A percentile compares a stretch with the other conserved stretches of the same genome.
Evolutionary conservation across 2,888 invertebrate species (phyloP).

Genomic region (Nephrocerus scutellatus): DNA sequence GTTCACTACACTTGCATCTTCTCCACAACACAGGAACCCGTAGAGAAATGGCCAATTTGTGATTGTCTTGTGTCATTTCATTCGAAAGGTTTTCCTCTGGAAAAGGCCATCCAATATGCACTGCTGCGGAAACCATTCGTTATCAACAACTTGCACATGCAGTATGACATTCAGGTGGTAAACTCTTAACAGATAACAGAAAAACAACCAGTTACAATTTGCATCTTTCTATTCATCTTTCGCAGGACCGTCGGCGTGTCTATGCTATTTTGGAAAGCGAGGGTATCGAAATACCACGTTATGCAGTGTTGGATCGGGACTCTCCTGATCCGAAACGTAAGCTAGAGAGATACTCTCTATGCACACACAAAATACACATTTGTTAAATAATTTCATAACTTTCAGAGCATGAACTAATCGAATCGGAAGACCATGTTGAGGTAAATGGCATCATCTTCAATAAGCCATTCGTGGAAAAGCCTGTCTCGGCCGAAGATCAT

Average conservation of each 20-base stretch:
- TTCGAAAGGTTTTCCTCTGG: slow-evolving; percentile 96
- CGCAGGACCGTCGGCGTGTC: slow-evolving; percentile 82
- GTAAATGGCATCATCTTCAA: slow-evolving; percentile 92
- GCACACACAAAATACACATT: no score
- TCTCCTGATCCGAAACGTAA: slow-evolving; percentile 84
- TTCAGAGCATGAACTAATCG: slow-evolving; percentile 81
- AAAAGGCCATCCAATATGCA: slow-evolving; percentile 95
- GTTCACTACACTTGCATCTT: neutral
- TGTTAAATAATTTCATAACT: no score
- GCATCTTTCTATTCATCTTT: slow-evolving; percentile 14
- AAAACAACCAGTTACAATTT: slow-evolving; percentile 14
- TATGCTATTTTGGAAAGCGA: slow-evolving; percentile 89
- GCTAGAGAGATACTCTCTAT: slow-evolving; percentile 32
- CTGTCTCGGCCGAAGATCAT: slow-evolving; percentile 98
- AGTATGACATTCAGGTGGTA: slow-evolving; percentile 87
- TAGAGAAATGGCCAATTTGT: slow-evolving; percentile 96
- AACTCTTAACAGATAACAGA: slow-evolving; percentile 1
- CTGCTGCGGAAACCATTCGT: slow-evolving; percentile 90
- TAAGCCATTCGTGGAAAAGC: slow-evolving; percentile 99
- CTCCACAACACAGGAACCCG: slow-evolving; percentile 63
- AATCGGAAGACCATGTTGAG: slow-evolving; percentile 95
- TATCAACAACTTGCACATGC: slow-evolving; percentile 97
- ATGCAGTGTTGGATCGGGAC: slow-evolving; percentile 93
- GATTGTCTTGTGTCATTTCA: slow-evolving; percentile 98
- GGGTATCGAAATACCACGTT: slow-evolving; percentile 95